A percentile compares a stretch with the other conserved stretches of the same genome.
phyloP scores from a whole-genome alignment of 2,888 invertebrate species.

The Trachelus iudaicus region DNA sequence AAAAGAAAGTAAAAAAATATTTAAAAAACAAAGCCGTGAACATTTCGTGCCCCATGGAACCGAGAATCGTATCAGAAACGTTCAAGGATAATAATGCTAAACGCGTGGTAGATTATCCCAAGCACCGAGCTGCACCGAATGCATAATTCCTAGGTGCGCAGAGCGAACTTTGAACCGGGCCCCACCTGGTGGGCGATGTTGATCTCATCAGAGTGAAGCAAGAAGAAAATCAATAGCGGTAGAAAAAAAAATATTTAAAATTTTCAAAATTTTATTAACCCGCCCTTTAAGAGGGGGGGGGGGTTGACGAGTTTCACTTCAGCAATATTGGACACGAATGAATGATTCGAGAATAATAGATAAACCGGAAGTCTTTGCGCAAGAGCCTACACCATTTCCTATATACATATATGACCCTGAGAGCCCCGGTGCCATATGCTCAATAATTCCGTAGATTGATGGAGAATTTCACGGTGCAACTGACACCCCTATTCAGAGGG shows the following conservation, averaged over 20 bases:
- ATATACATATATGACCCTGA: conserved; percentile 5
- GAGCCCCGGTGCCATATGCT: conserved; percentile 42
- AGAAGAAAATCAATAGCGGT: neutral
- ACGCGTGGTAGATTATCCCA: conserved; percentile 23
- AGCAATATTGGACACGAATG: neutral
- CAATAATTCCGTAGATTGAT: conserved; percentile 53
- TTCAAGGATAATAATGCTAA: conserved; percentile 33
- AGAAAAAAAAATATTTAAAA: neutral
- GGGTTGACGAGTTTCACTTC: neutral
- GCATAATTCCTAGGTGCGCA: conserved; percentile 38
- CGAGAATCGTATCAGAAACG: conserved; percentile 32
- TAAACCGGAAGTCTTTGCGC: neutral
- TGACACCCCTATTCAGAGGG: conserved; percentile 43
- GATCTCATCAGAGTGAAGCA: neutral
- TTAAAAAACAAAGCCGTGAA: conserved; percentile 8
- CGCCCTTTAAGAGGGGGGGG: too few relatives aligned
- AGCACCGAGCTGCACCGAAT: conserved; percentile 32
- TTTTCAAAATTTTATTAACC: neutral
- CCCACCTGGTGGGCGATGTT: neutral
- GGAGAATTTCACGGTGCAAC: conserved; percentile 58
- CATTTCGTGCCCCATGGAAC: conserved; percentile 32
- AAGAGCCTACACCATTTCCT: neutral
- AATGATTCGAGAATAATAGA: neutral
- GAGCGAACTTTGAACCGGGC: conserved; percentile 41
- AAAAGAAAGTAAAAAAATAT: neutral